Evolutionary conservation across 2,888 invertebrate genomes (phyloP).

Genomic region (Synanthedon andrenaeformis): DNA sequence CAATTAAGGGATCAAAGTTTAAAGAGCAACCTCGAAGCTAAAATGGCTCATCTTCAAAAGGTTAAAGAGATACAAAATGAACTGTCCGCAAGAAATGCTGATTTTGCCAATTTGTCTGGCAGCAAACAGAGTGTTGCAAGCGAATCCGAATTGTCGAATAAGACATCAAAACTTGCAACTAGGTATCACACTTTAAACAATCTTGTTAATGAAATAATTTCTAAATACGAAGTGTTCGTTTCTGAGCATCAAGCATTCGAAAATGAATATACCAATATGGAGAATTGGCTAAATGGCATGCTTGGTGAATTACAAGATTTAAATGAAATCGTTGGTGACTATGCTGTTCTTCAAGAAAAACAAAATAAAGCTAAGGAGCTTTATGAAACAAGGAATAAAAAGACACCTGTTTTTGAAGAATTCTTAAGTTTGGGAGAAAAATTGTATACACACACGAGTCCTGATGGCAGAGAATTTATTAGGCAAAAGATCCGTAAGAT

Average conservation of each 20-base stretch:
- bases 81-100: slow-evolving; percentile 74
- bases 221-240: slow-evolving; percentile 85
- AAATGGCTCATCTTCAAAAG: slow-evolving; percentile 82
- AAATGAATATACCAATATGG: slow-evolving; percentile 77
- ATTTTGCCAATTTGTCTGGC: slow-evolving; percentile 76
- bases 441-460: slow-evolving; percentile 92
- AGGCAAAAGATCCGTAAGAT: slow-evolving; percentile 88
- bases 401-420: slow-evolving; percentile 84
- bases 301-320: slow-evolving; percentile 80
- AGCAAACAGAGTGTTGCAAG: slow-evolving; percentile 79
- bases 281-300: slow-evolving; percentile 80
- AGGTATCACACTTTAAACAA: slow-evolving; percentile 87
- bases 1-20: slow-evolving; percentile 90
- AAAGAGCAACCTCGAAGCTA: slow-evolving; percentile 86
- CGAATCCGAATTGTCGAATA: slow-evolving; percentile 79
- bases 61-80: slow-evolving; percentile 79
- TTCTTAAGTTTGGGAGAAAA: slow-evolving; percentile 91
- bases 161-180: slow-evolving; percentile 82
- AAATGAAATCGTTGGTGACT: slow-evolving; percentile 88
- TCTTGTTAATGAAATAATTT: slow-evolving; percentile 84
- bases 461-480: slow-evolving; percentile 93
- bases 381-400: slow-evolving; percentile 82
- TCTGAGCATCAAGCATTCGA: slow-evolving; percentile 88
- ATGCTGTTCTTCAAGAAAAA: slow-evolving; percentile 83
- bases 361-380: slow-evolving; percentile 85